Evolutionary conservation across 2,888 invertebrate genomes (phyloP).

Genomic region (Lasioglossum villosulum): DNA sequence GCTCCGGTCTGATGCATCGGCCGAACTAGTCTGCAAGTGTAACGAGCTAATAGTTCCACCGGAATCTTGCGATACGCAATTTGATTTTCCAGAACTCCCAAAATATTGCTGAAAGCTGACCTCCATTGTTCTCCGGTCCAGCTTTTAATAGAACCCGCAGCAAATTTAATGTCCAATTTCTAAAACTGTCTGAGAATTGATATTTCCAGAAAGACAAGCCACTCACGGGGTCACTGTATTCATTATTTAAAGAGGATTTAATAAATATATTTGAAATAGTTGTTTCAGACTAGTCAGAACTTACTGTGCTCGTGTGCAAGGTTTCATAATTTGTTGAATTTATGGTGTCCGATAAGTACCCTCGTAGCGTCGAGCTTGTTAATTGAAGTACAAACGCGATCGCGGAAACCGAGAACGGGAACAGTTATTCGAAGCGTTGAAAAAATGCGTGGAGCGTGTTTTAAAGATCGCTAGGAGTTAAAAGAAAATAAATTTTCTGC

Average conservation of each 20-base stretch:
- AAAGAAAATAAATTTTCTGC: neutral
- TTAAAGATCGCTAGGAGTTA: neutral
- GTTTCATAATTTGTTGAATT: too few species aligned
- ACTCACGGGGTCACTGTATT: neutral
- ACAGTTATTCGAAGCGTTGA: neutral
- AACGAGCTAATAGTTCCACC: slow-evolving; percentile 44
- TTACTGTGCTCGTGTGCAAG: too few species aligned
- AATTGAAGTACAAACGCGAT: neutral
- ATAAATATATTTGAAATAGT: too few species aligned
- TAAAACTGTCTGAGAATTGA: neutral
- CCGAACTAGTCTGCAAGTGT: slow-evolving; percentile 48
- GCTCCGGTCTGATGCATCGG: slow-evolving; percentile 52
- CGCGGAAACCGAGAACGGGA: neutral
- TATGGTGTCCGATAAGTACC: too few species aligned
- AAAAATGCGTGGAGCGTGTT: neutral
- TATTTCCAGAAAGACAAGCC: neutral
- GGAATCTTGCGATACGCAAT: slow-evolving; percentile 7
- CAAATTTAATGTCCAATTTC: too few species aligned
- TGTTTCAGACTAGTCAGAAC: too few species aligned
- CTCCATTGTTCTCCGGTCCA: neutral
- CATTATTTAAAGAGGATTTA: too few species aligned
- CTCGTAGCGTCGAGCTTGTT: neutral
- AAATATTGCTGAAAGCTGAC: neutral
- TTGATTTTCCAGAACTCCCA: neutral
- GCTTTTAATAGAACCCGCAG: neutral